Base-by-base conservation (phyloP, 2,888 invertebrate genomes). In the Heteromyza rotundicornis region DNA sequence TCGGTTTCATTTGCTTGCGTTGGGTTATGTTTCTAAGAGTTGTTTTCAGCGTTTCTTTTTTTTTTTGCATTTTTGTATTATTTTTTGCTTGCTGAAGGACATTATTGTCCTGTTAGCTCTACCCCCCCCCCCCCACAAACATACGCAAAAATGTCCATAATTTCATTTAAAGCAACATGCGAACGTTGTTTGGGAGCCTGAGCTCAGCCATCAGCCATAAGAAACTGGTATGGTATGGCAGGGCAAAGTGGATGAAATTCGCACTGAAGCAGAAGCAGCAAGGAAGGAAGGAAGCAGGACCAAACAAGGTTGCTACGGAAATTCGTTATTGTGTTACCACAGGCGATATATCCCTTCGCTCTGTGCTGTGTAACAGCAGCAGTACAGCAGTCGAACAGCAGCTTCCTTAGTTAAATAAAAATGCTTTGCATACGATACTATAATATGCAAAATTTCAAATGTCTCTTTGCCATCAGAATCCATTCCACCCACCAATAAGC, bases 311-410 rank as follows among this genome's bases (percentile, higher is more conserved):
- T 78, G 73, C 72, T 77, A 74, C 76, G 76, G 76, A 78, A 76
- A 76, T 77, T 76, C 77, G 78, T 76, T 76, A 77, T 78, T 76
- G 76, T 76, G 77, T 76, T 76, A 78, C 76, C 78, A 76, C 77
- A 78, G 76, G 76, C 76, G 72, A 78, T 75, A 72, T 77, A 71
- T 71, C 64, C 75, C 74, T 71, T 72, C 72, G 74, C 74, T 71
- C 71, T 53, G 59, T 59, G 65, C 65, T 22, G 22, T 20, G 20
- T 8, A 14, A 20, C 14, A 20, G 19, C 20, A 14, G 50, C 14
- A 20, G 19, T 20, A 7, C 27, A 10, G 7, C 27, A 27, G 10
- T 10, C 27, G 27, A 22, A n/a, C 1, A 36, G 20, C 35, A 36
- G 22, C 69, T 70, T 68, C 70, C 74, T 72, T 61, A 68, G 58